A percentile compares a stretch with the other conserved stretches of the same genome.
Evolutionary conservation across 2,888 invertebrate genomes (phyloP).

Genomic region (Argynnis bischoffii): DNA sequence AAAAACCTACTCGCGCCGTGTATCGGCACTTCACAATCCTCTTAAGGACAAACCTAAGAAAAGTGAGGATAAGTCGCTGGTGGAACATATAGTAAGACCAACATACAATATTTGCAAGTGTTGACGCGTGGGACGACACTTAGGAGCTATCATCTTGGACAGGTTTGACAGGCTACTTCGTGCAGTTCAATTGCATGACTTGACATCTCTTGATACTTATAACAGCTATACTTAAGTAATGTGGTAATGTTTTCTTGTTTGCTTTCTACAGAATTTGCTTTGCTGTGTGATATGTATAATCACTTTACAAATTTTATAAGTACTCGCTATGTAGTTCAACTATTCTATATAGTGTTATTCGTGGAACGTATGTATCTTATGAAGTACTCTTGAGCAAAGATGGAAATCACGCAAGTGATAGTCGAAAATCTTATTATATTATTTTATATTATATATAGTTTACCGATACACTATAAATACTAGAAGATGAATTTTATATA

Average conservation of each 20-base stretch:
- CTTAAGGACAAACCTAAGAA: no score
- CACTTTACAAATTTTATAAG: not conserved
- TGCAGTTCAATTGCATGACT: slow-evolving; percentile 42
- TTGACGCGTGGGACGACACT: slow-evolving; percentile 44
- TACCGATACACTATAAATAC: no score
- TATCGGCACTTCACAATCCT: no score
- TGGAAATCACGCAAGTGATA: no score
- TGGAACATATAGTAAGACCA: not conserved
- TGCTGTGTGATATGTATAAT: slow-evolving; percentile 12
- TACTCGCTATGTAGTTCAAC: not conserved
- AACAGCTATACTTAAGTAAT: slow-evolving; percentile 33
- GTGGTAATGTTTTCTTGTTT: slow-evolving; percentile 33
- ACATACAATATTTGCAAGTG: slow-evolving; percentile 43
- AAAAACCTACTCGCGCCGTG: no score
- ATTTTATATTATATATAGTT: no score
- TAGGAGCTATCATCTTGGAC: slow-evolving; percentile 39
- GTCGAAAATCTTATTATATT: no score
- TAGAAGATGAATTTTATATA: no score
- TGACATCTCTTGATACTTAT: slow-evolving; percentile 34
- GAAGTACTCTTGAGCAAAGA: no score
- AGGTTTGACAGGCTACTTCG: slow-evolving; percentile 45
- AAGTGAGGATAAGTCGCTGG: no score
- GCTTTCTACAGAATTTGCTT: slow-evolving; percentile 22
- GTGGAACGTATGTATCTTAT: no score
- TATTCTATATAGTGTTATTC: not conserved